Evolutionary conservation across 53 echinoderm and acorn worm species (phyloP), one percentile per base, ranked within the genome.

Genomic region (Antedon mediterranea): DNA sequence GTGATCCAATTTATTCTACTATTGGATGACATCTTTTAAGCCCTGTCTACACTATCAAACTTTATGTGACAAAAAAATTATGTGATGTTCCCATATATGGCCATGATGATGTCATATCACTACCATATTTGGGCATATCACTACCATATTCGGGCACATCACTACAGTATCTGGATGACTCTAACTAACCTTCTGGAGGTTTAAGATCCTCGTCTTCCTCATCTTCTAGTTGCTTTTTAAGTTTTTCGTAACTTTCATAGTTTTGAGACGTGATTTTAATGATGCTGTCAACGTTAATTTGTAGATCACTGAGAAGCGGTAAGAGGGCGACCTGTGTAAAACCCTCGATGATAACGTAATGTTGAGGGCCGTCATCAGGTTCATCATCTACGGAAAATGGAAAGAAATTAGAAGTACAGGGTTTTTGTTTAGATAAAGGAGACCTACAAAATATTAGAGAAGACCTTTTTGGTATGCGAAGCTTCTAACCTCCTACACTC

Each of bases 361-460:
- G 91, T 77, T 91, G 89, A 23, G 89, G 95, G 2, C 95, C 95
- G 74, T 94, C 95, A 76, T 94, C 91, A 0, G 95, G 95, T 57
- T 94, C 95, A 84, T 94, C 91, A 87, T 94, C 95, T 93, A 34
- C n/a, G 57, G 41, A 26, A 20, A 71, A 0, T 43, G 80, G 76
- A 76, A 76, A 28, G 37, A 28, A 26, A 43, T 13, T 76, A 30
- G 11, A 76, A 80, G 11, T 41, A 32, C 33, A 33, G 30, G n/a
- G n/a, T n/a, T n/a, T n/a, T n/a, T n/a, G n/a, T n/a, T 23, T 74
- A 74, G 33, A 32, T 11, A 9, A n/a, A 76, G 31, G 32, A 74
- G 29, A 27, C 34, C 77, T 76, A 32, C 30, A 29, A 18, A 32
- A 30, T 32, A 5, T 37, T 5, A n/a, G n/a, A n/a, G n/a, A n/a